A percentile compares a stretch with the other conserved stretches of the same genome.
These are phyloP conservation scores for Rotaria sp. DNA, from an alignment of 2,888 invertebrate species.

Conservation along the genomic window DNA sequence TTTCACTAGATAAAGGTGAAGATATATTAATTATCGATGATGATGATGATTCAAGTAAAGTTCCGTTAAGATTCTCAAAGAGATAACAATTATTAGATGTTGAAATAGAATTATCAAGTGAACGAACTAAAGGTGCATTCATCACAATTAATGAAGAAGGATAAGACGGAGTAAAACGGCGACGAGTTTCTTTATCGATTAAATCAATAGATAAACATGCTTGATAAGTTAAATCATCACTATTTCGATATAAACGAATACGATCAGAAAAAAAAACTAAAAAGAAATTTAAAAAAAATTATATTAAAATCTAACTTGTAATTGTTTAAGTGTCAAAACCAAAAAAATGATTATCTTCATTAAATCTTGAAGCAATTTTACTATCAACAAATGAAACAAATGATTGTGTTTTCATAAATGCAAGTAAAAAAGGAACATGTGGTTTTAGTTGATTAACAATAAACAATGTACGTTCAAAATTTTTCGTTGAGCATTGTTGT, in stretches of 20 bases:
- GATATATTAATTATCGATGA: background rate
- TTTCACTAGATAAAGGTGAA: background rate
- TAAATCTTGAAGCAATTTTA: constrained; percentile 62
- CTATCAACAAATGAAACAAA: constrained; percentile 92
- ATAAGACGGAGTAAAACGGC: background rate
- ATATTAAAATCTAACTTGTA: background rate
- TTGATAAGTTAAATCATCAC: background rate
- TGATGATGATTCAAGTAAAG: background rate
- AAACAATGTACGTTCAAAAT: constrained; percentile 93
- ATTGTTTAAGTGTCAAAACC: background rate
- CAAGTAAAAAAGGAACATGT: constrained; percentile 82
- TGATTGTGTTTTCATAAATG: constrained; percentile 67
- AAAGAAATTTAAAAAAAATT: too few relatives aligned
- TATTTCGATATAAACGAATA: background rate
- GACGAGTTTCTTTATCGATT: background rate
- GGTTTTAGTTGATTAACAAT: constrained; percentile 92
- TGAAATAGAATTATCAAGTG: background rate
- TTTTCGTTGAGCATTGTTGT: constrained; percentile 82
- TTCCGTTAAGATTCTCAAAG: background rate
- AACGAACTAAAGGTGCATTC: background rate
- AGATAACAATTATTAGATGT: background rate
- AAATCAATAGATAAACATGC: background rate
- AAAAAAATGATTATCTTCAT: background rate
- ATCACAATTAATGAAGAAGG: background rate
- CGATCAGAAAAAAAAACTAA: background rate